These are phyloP conservation scores for Hormiphora californensis DNA, from an alignment of 37 sponge, comb jelly and placozoan species.

Conservation along the genomic window DNA sequence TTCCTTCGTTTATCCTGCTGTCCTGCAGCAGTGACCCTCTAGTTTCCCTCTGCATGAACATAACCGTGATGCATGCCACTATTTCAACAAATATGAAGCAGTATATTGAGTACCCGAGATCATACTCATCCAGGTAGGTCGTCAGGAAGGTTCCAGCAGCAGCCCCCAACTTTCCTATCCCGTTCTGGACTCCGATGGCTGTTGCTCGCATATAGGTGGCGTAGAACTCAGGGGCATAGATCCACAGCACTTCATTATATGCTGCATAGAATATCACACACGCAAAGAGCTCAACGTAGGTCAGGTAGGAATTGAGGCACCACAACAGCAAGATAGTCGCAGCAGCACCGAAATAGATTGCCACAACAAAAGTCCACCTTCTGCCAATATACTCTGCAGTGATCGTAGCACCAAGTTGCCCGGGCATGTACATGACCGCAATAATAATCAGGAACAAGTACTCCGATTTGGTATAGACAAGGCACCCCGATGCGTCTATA, in stretches of 20 bases:
- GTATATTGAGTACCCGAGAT: background rate
- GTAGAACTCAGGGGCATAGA: conserved; percentile 52
- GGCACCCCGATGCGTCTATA: background rate
- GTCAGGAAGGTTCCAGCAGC: conserved; percentile 31
- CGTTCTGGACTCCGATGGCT: conserved; percentile 40
- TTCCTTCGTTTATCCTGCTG: background rate
- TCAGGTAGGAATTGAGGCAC: background rate
- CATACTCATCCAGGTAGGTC: conserved; percentile 2
- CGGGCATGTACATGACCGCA: background rate
- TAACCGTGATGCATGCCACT: background rate
- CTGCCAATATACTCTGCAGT: conserved; percentile 3
- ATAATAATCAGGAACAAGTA: conserved; percentile 17
- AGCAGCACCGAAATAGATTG: conserved; percentile 11
- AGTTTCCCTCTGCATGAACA: conserved; percentile 23
- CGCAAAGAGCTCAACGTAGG: conserved; percentile 9
- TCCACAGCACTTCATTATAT: conserved; percentile 33
- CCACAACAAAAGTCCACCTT: background rate
- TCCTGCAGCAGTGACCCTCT: conserved; percentile 1
- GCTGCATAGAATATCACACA: background rate
- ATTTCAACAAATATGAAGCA: background rate
- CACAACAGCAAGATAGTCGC: background rate
- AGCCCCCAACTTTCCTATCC: conserved; percentile 49
- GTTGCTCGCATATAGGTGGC: conserved; percentile 42
- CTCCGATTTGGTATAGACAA: background rate
- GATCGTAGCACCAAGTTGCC: background rate